Percentiles rank a stretch among this genome's conserved stretches.
These are phyloP conservation scores for Donacobius atricapilla DNA, from an alignment of 2,113 vertebrate genomes.

Conservation along the genomic window DNA sequence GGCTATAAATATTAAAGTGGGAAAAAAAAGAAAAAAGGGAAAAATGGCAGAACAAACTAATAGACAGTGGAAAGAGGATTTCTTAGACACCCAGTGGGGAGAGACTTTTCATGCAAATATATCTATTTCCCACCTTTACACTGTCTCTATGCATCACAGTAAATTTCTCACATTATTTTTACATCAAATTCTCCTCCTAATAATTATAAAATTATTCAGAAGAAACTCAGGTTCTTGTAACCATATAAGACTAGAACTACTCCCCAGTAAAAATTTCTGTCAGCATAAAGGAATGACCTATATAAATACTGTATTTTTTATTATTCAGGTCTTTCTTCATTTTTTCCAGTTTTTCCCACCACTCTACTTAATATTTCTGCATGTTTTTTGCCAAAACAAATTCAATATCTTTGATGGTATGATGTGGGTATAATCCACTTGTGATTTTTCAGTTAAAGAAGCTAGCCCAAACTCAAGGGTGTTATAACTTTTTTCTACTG, in stretches of 20 bases:
- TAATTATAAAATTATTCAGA: neutral
- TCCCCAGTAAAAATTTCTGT: conserved; percentile 9
- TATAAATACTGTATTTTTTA: conserved; percentile 51
- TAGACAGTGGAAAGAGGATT: neutral
- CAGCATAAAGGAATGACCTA: conserved; percentile 55
- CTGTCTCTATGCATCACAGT: neutral
- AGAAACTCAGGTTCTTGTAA: neutral
- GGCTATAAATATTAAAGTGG: neutral
- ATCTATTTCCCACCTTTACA: neutral
- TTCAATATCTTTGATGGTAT: conserved; percentile 48
- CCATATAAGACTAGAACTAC: neutral
- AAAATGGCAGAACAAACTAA: neutral
- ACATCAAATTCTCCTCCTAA: neutral
- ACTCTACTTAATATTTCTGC: conserved; percentile 39
- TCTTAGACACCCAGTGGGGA: neutral
- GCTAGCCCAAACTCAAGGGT: conserved; percentile 55
- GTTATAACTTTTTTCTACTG: conserved; percentile 43
- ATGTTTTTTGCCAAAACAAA: conserved; percentile 42
- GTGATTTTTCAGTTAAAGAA: conserved; percentile 58
- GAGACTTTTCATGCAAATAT: neutral
- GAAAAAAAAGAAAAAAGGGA: neutral
- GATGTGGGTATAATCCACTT: conserved; percentile 43
- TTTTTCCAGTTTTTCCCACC: conserved; percentile 19
- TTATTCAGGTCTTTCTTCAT: conserved; percentile 39
- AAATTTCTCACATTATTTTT: neutral